Conservation (phyloP, 2,888 invertebrate genomes). For the Drosophila fungiperda region DNA sequence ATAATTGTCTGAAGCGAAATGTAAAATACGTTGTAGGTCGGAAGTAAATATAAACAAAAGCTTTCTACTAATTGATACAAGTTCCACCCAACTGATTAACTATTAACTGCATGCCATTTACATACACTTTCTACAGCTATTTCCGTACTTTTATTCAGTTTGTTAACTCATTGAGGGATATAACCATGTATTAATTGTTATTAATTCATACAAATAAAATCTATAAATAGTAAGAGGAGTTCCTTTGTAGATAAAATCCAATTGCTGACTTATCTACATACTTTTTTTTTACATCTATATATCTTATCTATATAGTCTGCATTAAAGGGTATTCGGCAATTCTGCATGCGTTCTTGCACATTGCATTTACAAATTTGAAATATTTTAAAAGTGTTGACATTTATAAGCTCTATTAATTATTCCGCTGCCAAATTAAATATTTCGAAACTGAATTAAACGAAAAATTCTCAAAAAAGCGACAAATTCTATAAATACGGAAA, state of each 20-base stretch:
- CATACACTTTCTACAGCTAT: background rate
- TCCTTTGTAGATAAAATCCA: background rate
- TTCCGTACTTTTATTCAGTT: no score
- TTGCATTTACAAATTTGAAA: background rate
- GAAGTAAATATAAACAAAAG: background rate
- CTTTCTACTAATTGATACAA: slow-evolving; percentile 27
- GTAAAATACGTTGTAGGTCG: background rate
- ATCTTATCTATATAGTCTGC: background rate
- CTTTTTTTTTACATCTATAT: background rate
- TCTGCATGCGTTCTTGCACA: background rate
- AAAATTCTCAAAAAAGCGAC: slow-evolving; percentile 12
- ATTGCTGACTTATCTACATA: background rate
- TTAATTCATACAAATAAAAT: background rate
- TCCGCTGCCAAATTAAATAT: slow-evolving; percentile 5
- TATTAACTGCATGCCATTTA: background rate
- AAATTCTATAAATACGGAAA: slow-evolving; percentile 45
- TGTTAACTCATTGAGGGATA: background rate
- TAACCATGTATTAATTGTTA: background rate
- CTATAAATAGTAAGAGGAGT: background rate
- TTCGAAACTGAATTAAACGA: slow-evolving; percentile 22
- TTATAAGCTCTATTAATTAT: slow-evolving; percentile 9
- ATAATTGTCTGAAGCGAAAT: slow-evolving; percentile 1
- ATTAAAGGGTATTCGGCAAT: background rate
- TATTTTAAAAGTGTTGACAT: background rate
- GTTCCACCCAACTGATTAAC: slow-evolving; percentile 14